Base-by-base conservation (phyloP, 2,113 vertebrate genomes). In the Coptodon bakossiorum region DNA sequence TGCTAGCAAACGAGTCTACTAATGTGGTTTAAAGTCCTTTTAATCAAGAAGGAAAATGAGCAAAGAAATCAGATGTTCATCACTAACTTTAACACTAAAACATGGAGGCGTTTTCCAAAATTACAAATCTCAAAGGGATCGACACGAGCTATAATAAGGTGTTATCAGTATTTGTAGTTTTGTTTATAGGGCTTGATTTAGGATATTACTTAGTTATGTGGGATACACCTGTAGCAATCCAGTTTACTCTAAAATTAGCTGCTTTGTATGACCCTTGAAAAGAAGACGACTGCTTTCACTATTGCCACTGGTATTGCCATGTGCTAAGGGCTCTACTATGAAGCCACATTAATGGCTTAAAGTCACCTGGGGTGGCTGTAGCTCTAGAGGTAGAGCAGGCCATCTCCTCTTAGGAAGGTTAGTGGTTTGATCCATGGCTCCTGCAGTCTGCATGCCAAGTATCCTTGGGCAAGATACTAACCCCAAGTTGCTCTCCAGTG, bases 11-110 rank as follows among this genome's bases (percentile, higher is more conserved):
- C 3, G 1, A 76, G 71, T 76, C 24, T 7, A 3, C 43, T 76
- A 76, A 76, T 76, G 71, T 2, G 1, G 43, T 19, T 0, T 48
- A 50, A 76, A 76, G 71, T 27, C 3, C 0, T 29, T 40, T 48
- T 31, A 7, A 0, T 19, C 6, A 0, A 76, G 14, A 48, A 29
- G 43, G 43, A 48, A 29, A 19, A 48, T 48, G 24, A 48, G 14
- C 9, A 76, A 29, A 29, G 1, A 48, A 76, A 76, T 31, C 6
- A 31, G 43, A 19, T 78, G 16, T 31, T 78, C 6, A 29, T 50
- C 16, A 11, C 16, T 19, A 19, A 19, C 2, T 50, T 27, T 1
- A 1, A 17, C 2, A 27, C 13, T 73, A 73, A 27, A 73, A 9
- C 14, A 45, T 10, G 9, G 22, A 7, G 71, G 9, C 27, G 1